phyloP scores from a whole-genome alignment of 2,888 invertebrate genomes.

The Cheilosia pagana region DNA sequence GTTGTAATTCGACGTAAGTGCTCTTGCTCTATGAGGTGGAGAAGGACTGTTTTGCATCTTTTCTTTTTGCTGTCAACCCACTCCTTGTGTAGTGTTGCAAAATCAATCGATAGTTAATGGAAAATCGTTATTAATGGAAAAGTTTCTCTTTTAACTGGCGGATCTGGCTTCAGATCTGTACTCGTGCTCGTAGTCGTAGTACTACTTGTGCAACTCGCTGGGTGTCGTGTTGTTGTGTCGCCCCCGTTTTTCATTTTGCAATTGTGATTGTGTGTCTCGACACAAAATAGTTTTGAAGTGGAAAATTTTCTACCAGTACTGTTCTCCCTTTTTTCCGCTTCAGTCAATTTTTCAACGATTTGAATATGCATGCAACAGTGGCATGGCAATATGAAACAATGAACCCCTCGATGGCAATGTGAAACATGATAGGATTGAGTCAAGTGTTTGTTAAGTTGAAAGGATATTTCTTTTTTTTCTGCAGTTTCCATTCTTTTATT shows the following conservation, averaged over 20 bases:
- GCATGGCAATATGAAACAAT: constrained; percentile 47
- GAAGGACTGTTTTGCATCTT: constrained; percentile 13
- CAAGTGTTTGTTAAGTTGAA: constrained; percentile 72
- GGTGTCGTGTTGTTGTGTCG: constrained; percentile 20
- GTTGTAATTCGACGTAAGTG: constrained; percentile 66
- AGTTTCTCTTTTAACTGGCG: constrained; percentile 76
- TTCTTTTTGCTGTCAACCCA: constrained; percentile 9
- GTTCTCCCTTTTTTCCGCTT: constrained; percentile 36
- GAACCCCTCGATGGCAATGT: constrained; percentile 56
- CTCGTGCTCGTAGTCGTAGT: neutral
- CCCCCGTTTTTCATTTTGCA: constrained; percentile 44
- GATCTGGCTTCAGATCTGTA: constrained; percentile 1
- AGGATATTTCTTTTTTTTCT: constrained; percentile 16
- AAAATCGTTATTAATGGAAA: constrained; percentile 84
- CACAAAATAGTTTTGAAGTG: constrained; percentile 63
- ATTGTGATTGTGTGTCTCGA: constrained; percentile 60
- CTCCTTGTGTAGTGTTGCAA: constrained; percentile 77
- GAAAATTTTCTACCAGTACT: constrained; percentile 50
- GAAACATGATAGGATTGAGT: constrained; percentile 73
- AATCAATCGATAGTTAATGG: constrained; percentile 84
- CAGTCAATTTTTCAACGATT: constrained; percentile 61
- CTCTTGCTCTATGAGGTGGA: constrained; percentile 12
- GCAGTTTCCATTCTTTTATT: constrained; percentile 23
- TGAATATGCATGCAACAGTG: constrained; percentile 64
- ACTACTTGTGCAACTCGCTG: neutral